Conservation (phyloP, 2,888 invertebrate genomes). For the Criorhina ranunculi region DNA sequence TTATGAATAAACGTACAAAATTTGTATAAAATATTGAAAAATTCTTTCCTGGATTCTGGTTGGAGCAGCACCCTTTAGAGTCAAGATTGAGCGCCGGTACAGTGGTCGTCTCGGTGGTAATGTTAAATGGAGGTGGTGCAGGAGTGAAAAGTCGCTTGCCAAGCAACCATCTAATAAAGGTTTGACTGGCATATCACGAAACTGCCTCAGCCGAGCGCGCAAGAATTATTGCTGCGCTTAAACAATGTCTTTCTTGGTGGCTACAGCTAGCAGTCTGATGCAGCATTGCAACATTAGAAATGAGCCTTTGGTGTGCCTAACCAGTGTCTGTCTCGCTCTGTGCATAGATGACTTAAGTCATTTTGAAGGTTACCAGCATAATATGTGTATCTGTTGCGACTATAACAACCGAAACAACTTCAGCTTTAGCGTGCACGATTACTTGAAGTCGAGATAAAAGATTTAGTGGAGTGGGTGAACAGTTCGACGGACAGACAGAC, state of each 20-base stretch:
- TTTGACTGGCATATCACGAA: slow-evolving; percentile 76
- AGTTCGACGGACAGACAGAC: slow-evolving; percentile 46
- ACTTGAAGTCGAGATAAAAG: slow-evolving; percentile 22
- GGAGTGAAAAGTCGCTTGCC: slow-evolving; percentile 31
- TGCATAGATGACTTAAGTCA: slow-evolving; percentile 62
- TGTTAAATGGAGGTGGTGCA: background rate
- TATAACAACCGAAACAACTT: background rate
- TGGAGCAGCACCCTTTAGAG: slow-evolving; percentile 31
- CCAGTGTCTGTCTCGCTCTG: slow-evolving; percentile 25
- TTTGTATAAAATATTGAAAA: slow-evolving; percentile 61
- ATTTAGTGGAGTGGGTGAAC: slow-evolving; percentile 56
- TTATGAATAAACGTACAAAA: slow-evolving; percentile 62
- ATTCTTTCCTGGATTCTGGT: slow-evolving; percentile 62
- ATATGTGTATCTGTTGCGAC: slow-evolving; percentile 21
- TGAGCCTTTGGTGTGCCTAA: slow-evolving; percentile 6
- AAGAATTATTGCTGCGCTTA: slow-evolving; percentile 69
- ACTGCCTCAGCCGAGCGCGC: slow-evolving; percentile 49
- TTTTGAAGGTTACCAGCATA: slow-evolving; percentile 67
- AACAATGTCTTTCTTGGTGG: slow-evolving; percentile 61
- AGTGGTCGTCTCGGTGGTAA: too few species aligned
- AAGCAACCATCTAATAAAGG: slow-evolving; percentile 62
- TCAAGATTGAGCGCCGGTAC: slow-evolving; percentile 3
- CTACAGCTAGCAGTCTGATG: slow-evolving; percentile 23
- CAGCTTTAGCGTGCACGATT: slow-evolving; percentile 37
- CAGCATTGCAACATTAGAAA: slow-evolving; percentile 49